Conservation (phyloP, 2,888 invertebrate species). For the Buathra laborator region DNA sequence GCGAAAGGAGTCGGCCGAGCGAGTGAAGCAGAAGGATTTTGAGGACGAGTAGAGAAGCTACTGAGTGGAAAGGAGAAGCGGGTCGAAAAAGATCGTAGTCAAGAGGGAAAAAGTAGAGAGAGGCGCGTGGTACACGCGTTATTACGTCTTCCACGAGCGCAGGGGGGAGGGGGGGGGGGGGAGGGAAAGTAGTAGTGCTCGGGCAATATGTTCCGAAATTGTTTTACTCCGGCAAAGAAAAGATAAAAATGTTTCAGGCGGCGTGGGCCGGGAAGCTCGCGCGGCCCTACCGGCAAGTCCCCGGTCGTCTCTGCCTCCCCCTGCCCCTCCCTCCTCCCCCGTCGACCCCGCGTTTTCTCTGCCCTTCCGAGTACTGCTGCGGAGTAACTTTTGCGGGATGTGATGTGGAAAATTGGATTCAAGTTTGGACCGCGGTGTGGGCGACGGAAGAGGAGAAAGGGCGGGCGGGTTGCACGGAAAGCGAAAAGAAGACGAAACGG, state of each 20-base stretch:
- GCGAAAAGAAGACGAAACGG: constrained; percentile 63
- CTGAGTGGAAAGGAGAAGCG: constrained; percentile 1
- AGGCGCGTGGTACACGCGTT: constrained; percentile 73
- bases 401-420: constrained; percentile 83
- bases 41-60: not conserved
- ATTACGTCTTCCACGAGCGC: constrained; percentile 75
- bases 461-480: constrained; percentile 50
- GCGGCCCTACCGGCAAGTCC: constrained; percentile 73
- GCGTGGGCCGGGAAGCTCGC: constrained; percentile 61
- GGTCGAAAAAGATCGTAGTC: not conserved
- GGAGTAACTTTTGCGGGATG: constrained; percentile 83
- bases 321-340: not conserved
- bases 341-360: constrained; percentile 35
- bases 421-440: constrained; percentile 77
- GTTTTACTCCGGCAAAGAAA: constrained; percentile 78
- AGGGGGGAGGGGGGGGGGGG: constrained; percentile 29
- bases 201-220: constrained; percentile 82
- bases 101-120: constrained; percentile 15
- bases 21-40: not conserved
- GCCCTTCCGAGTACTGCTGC: constrained; percentile 62
- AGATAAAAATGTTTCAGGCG: constrained; percentile 65
- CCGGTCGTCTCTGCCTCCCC: constrained; percentile 55
- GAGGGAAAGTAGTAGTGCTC: constrained; percentile 65
- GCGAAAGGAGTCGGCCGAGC: constrained; percentile 36
- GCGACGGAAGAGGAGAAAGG: constrained; percentile 55